Evolutionary conservation across 2,797 vertebrate genomes (phyloP).

Genomic region (Steatocranus sp.): DNA sequence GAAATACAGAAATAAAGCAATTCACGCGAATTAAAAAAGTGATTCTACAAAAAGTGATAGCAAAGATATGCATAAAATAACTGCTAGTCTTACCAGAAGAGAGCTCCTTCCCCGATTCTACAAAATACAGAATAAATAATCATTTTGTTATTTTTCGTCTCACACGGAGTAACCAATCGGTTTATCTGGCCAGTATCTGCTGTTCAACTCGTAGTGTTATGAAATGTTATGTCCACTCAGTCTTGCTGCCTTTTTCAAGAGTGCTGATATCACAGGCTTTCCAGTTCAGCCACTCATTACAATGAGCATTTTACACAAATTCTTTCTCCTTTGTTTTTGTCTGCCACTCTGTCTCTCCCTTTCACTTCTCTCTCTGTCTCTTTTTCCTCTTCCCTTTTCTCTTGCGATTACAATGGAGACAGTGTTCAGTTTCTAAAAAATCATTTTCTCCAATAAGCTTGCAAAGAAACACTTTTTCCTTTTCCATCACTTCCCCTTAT

Average conservation of each 20-base stretch:
- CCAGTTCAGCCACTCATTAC: conserved; percentile 58
- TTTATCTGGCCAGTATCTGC: conserved; percentile 15
- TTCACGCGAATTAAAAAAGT: not conserved
- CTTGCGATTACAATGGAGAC: conserved; percentile 61
- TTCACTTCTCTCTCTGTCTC: conserved; percentile 28
- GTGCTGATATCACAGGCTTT: conserved; percentile 48
- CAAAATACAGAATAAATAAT: not conserved
- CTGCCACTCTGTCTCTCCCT: conserved; percentile 40
- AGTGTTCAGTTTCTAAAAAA: conserved; percentile 66
- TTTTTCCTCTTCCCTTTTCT: conserved; percentile 33
- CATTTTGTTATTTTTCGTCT: not conserved
- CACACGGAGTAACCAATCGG: not conserved
- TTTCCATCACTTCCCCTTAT: not conserved
- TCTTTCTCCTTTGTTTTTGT: conserved; percentile 60
- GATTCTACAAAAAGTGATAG: not conserved
- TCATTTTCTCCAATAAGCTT: conserved; percentile 61
- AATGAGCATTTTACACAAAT: conserved; percentile 63
- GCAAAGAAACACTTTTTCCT: conserved; percentile 49
- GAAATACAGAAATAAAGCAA: not conserved
- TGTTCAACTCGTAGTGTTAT: not conserved
- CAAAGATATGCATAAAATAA: not conserved
- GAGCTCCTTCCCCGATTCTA: conserved; percentile 68
- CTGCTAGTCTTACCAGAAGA: conserved; percentile 61
- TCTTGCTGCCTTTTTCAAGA: not conserved
- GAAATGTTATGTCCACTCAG: not conserved